Conservation (phyloP, 2,888 invertebrate species). For the Meta bourneti region DNA sequence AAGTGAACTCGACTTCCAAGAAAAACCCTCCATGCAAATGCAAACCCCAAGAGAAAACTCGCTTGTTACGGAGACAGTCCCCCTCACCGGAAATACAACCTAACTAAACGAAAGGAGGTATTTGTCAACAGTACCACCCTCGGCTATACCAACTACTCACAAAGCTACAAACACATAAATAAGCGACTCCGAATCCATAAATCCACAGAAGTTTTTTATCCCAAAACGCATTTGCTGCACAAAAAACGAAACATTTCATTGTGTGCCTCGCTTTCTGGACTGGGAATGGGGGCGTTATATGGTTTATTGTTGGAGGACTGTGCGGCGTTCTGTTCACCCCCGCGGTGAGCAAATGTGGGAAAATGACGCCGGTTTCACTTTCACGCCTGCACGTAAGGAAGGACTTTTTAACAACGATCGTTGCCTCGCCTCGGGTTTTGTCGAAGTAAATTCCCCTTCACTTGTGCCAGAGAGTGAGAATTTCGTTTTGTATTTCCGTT, state of each 20-base stretch:
- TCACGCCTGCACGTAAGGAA: slow-evolving; percentile 46
- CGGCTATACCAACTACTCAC: not conserved
- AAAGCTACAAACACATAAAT: no score
- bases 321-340: not conserved
- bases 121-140: slow-evolving; percentile 40
- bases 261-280: not conserved
- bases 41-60: no score
- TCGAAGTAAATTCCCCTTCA: no score
- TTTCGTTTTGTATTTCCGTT: no score
- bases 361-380: slow-evolving; percentile 72
- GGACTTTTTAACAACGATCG: not conserved
- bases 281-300: slow-evolving; percentile 12
- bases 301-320: not conserved
- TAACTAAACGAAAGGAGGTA: slow-evolving; percentile 27
- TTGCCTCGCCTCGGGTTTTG: no score
- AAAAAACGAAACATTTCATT: slow-evolving; percentile 56
- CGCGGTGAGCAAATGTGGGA: slow-evolving; percentile 64
- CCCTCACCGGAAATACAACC: slow-evolving; percentile 54
- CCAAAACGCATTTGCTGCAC: slow-evolving; percentile 9
- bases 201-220: not conserved
- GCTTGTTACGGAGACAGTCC: not conserved
- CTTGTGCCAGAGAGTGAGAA: no score
- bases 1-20: no score
- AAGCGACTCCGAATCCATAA: slow-evolving; percentile 8
- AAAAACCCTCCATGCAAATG: no score